Conservation (phyloP, 2,888 invertebrate genomes). For the Caenorhabditis virilis region DNA sequence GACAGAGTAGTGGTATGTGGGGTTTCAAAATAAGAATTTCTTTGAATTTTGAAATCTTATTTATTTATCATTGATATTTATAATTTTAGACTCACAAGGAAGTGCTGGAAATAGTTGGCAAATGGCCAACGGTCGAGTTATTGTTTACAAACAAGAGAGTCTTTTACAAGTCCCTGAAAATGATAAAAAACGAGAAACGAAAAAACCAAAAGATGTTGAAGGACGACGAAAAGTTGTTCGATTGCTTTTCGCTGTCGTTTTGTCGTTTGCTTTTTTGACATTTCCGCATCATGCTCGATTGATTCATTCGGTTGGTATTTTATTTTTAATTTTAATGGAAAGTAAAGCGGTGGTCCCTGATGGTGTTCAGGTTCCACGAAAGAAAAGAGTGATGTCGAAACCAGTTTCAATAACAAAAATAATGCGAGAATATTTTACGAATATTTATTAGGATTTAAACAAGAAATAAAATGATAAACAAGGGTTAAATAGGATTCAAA, state of each 20-base stretch:
- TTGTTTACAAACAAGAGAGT: conserved; percentile 46
- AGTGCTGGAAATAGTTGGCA: conserved; percentile 42
- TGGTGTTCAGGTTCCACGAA: no score
- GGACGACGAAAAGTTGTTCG: conserved; percentile 74
- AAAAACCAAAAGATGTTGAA: conserved; percentile 34
- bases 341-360: no score
- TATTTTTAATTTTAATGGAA: no score
- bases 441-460: no score
- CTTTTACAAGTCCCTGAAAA: conserved; percentile 41
- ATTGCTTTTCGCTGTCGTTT: conserved; percentile 85
- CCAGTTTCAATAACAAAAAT: no score
- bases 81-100: conserved; percentile 36
- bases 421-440: no score
- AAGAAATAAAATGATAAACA: no score
- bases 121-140: conserved; percentile 44
- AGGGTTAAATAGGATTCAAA: no score
- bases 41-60: no score
- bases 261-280: conserved; percentile 86
- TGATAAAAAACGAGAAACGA: conserved; percentile 12
- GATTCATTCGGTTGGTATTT: conserved; percentile 44
- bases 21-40: no score
- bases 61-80: no score
- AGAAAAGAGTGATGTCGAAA: no score
- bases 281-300: conserved; percentile 83
- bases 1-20: conserved; percentile 41